Percentiles rank a stretch among this genome's conserved stretches.
Conservation (phyloP, 2,797 vertebrate genomes). For the Lutjanus argentimaculatus region DNA sequence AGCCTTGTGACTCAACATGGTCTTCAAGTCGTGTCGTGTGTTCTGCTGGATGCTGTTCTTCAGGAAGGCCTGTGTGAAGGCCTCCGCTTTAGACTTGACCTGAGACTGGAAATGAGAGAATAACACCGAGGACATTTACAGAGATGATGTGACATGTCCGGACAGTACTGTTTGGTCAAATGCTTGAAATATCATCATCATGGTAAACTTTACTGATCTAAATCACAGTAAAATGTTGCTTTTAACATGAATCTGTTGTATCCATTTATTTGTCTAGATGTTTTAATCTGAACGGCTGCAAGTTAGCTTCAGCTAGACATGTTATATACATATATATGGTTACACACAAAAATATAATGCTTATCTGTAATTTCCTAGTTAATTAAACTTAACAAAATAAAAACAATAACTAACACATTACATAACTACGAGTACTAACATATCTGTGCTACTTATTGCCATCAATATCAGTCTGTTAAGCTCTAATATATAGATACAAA, state of each 20-base stretch:
- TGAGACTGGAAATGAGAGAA: slow-evolving; percentile 72
- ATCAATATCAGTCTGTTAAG: neutral
- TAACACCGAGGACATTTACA: neutral
- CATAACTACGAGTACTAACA: too few relatives aligned
- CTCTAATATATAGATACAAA: too few relatives aligned
- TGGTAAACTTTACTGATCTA: neutral
- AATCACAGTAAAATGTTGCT: neutral
- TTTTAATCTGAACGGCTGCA: neutral
- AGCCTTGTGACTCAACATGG: slow-evolving; percentile 85
- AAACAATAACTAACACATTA: too few relatives aligned
- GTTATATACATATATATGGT: too few relatives aligned
- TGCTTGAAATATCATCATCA: too few relatives aligned
- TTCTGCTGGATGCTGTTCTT: slow-evolving; percentile 75
- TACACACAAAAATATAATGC: too few relatives aligned
- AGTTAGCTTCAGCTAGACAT: neutral
- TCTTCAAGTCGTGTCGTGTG: slow-evolving; percentile 38
- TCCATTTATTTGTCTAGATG: too few relatives aligned
- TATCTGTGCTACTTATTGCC: neutral
- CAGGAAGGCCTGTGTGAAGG: slow-evolving; percentile 89
- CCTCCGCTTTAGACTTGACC: slow-evolving; percentile 68
- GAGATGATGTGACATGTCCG: neutral
- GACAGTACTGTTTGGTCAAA: too few relatives aligned
- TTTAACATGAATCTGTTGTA: neutral
- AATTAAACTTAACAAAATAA: too few relatives aligned
- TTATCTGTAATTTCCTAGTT: too few relatives aligned